Evolutionary conservation across 2,113 vertebrate genomes (phyloP), one percentile per base, ranked within the genome.

Genomic region (Anolis sagrei): DNA sequence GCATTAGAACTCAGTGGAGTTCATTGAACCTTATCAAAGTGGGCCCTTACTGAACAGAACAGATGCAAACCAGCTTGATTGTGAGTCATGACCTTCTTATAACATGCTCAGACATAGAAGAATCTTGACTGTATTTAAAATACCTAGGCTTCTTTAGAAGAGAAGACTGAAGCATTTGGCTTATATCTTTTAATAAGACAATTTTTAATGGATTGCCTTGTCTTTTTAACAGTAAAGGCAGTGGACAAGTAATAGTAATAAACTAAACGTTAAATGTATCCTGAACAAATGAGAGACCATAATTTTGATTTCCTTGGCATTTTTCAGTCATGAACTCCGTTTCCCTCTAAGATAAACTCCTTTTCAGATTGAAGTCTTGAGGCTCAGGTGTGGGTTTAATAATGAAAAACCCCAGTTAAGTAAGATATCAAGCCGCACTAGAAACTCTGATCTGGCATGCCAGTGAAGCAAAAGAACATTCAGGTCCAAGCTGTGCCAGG

Each of bases 391-490:
- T 82, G 49, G 84, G 9, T 62, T 90, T 86, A 72, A 16, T 75
- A 90, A 44, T 23, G 25, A 82, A 27, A 81, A 68, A 87, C 0
- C 54, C 86, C 73, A 39, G 89, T 88, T 85, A 61, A 89, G 4
- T 89, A 83, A 84, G 74, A 88, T 82, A 25, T 87, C 87, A 82
- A 86, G 76, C 6, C 13, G 19, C 21, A 25, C 16, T 86, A 85
- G 32, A 32, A 66, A 61, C 18, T 88, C 64, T 13, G 32, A 90
- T 61, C 32, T 87, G 36, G 13, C 0, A 21, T 82, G 88, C 7
- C n/a, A 2, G 49, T 82, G 73, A 73, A 44, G 16, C 72, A 85
- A 87, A 92, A 29, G 4, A 18, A 72, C 75, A 90, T 88, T 61
- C 5, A 29, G 39, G 23, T 90, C 34, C 54, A 2, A 19, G 18